Evolutionary conservation across 2,113 vertebrate genomes (phyloP).

Genomic region (Amazona guildingii): DNA sequence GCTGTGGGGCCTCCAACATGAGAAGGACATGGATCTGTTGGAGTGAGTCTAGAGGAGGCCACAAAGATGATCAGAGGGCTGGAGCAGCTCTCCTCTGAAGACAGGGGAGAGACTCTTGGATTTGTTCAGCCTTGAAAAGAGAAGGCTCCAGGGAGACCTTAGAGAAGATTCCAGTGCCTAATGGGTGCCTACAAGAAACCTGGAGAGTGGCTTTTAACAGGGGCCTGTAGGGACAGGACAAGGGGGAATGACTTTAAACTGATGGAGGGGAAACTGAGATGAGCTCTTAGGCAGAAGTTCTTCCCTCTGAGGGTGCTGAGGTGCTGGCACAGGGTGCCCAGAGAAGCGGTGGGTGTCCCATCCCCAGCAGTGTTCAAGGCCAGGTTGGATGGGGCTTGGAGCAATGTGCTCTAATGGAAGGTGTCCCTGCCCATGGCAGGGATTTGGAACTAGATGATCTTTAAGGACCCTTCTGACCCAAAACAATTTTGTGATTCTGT

Average conservation of each 20-base stretch:
- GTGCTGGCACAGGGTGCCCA: background rate
- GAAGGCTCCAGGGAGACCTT: background rate
- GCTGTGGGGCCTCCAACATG: background rate
- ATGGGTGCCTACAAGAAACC: background rate
- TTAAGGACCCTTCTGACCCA: background rate
- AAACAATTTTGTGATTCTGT: background rate
- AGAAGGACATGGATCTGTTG: background rate
- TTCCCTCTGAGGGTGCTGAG: background rate
- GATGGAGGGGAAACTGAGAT: background rate
- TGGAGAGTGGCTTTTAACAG: background rate
- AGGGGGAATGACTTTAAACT: background rate
- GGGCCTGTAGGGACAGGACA: background rate
- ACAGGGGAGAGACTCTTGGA: background rate
- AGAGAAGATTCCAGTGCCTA: background rate
- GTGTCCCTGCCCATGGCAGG: background rate
- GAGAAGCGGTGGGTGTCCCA: background rate
- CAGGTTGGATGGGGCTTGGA: background rate
- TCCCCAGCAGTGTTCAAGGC: background rate
- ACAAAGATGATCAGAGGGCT: background rate
- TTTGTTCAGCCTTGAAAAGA: background rate
- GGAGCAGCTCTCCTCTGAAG: background rate
- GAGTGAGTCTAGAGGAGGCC: background rate
- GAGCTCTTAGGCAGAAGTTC: background rate
- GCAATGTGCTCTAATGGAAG: background rate
- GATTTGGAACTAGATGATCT: background rate